Evolutionary conservation across 2,797 vertebrate species (phyloP), one percentile per base, ranked within the genome.

Genomic region (Melanotaenia nigrans): DNA sequence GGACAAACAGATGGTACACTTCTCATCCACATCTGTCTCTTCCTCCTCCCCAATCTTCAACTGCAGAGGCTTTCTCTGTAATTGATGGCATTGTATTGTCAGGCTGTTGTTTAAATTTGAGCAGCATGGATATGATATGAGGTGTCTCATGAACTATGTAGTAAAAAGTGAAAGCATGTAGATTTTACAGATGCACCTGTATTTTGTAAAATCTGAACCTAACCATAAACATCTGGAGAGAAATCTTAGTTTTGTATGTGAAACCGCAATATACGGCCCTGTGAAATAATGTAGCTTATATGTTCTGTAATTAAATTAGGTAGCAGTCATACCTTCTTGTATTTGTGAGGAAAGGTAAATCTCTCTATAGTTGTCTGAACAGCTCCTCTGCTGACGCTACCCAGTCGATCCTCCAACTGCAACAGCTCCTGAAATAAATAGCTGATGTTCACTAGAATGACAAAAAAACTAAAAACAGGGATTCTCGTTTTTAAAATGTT

Each of bases 341-440:
- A 99, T 80, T 99, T 99, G 95, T 99, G 98, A 60, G 98, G 98
- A 82, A 99, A 99, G 69, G 98, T 99, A 89, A 96, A 99, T 76
- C 97, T 95, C 93, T 99, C 98, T 0, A 99, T 99, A 75, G 96
- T 99, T 69, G 97, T 97, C 92, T 99, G 97, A 57, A 98, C 91
- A 0, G 97, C 97, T 8, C 97, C 97, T 72, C 96, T 93, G 75
- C 94, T 97, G 84, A 99, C 96, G 0, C 95, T 98, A 8, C 97
- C 98, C 88, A 99, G 87, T 60, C 98, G 94, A 90, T 98, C 98
- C 92, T 99, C 98, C 47, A 99, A 90, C 92, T 99, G 98, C 86
- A 99, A 88, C 78, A 99, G 95, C 92, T 99, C 98, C 98, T 99
- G 85, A 51, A 33, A 5, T 33, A 35, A 54, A 71, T 51, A 45